Percentiles rank a stretch among this genome's conserved stretches.
These are phyloP conservation scores for Psylliodes chrysocephalus DNA, from an alignment of 2,888 invertebrate genomes.

Conservation along the genomic window DNA sequence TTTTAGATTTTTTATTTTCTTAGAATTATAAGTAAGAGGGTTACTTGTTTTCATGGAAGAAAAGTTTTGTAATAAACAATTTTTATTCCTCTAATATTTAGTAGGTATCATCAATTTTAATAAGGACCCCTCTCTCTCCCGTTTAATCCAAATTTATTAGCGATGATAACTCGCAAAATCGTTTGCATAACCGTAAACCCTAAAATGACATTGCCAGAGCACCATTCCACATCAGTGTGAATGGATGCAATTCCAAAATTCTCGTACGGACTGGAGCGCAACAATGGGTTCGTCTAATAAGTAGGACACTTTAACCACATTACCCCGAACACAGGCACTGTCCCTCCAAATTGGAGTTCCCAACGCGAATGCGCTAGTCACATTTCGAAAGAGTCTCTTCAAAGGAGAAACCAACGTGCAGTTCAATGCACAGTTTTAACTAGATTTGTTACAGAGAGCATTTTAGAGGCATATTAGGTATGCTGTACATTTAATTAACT, in stretches of 20 bases:
- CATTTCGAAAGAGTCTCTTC: neutral
- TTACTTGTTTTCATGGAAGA: too few species aligned
- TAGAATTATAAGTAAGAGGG: too few species aligned
- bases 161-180: neutral
- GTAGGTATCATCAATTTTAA: neutral
- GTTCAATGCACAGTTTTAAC: constrained; percentile 9
- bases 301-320: constrained; percentile 15
- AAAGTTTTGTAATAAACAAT: too few species aligned
- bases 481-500: too few species aligned
- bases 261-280: neutral
- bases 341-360: neutral
- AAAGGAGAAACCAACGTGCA: constrained; percentile 2
- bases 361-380: neutral
- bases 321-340: neutral
- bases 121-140: neutral
- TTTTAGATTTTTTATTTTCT: too few species aligned
- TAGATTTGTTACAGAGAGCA: neutral
- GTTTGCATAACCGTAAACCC: constrained; percentile 1
- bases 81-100: too few species aligned
- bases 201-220: constrained; percentile 6
- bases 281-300: neutral
- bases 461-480: too few species aligned
- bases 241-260: constrained; percentile 6
- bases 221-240: neutral
- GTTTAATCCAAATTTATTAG: neutral